These are phyloP conservation scores for Caenorhabditis inopinata DNA, from an alignment of 1,140 invertebrate genomes.

Conservation along the genomic window DNA sequence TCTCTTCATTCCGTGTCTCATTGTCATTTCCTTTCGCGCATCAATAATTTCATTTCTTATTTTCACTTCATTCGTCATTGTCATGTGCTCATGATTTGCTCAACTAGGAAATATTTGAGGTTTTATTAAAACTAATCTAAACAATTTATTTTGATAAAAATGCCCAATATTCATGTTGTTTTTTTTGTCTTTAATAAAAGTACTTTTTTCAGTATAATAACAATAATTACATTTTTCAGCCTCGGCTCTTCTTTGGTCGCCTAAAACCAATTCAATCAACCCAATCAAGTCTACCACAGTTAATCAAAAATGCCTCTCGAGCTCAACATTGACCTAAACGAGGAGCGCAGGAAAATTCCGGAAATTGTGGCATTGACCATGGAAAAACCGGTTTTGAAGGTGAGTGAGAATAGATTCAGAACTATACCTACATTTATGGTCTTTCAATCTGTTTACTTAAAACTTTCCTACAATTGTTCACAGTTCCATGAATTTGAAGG, in stretches of 20 bases:
- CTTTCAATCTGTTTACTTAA: too few relatives aligned
- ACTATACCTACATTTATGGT: too few relatives aligned
- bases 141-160: too few relatives aligned
- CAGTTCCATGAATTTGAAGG: neutral
- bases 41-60: neutral
- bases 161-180: too few relatives aligned
- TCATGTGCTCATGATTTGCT: neutral
- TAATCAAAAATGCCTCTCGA: neutral
- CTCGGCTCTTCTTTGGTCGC: conserved; percentile 24
- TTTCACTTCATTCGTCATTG: neutral
- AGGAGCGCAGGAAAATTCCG: neutral
- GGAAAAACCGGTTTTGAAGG: neutral
- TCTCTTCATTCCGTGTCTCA: neutral
- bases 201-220: too few relatives aligned
- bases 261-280: conserved; percentile 15
- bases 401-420: neutral
- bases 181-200: too few relatives aligned
- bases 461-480: too few relatives aligned
- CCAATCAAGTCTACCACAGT: neutral
- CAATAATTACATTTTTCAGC: neutral
- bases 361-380: neutral
- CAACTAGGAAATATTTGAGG: too few relatives aligned
- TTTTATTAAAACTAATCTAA: too few relatives aligned
- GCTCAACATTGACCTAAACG: conserved; percentile 10
- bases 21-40: conserved; percentile 4